Base-by-base conservation (phyloP, 2,888 invertebrate species). In the Orthosia cruda region DNA sequence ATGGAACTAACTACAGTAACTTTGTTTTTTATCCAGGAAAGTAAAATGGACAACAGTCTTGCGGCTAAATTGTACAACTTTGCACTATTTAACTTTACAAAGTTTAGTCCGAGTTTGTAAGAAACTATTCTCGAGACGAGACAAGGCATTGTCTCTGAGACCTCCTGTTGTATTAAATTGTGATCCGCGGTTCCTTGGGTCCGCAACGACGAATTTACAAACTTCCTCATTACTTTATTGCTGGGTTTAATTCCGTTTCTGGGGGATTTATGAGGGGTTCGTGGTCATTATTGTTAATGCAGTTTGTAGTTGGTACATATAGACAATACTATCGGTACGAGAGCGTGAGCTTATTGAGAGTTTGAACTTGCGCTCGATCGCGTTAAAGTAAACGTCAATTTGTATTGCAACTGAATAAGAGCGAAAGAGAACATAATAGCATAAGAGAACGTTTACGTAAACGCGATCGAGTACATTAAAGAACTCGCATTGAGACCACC, bases 51-150 rank as follows among this genome's bases (percentile, higher is more conserved):
- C 88, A 92, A 88, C 90, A 90, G 86, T 88, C 92, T 92, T 90
- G 93, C 90, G 92, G 93, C 91, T 89, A 93, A 93, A 93, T 92
- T 92, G 93, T 91, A 91, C 91, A 94, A 94, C 92, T 94, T 94
- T 90, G 87, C 91, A 93, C 93, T 94, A 93, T 94, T 94, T 94
- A 94, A 94, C 93, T 94, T 93, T 18, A 82, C 80, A 87, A 94
- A 94, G 91, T 93, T 91, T 77, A 87, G 89, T 90, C 80, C 58
- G 69, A 89, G 90, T 88, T 90, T 73, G 84, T 85, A 86, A 89
- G 88, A 89, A 93, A 91, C 92, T 92, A 91, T 91, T 63, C 89
- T 82, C 81, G 77, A 83, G 87, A 80, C 81, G 85, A 84, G 84
- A 86, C 73, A 74, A 77, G 85, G 86, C 87, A 92, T 93, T 93